Evolutionary conservation across 1,140 invertebrate species (phyloP), one percentile per base, ranked within the genome.

Genomic region (Drosophila repleta): DNA sequence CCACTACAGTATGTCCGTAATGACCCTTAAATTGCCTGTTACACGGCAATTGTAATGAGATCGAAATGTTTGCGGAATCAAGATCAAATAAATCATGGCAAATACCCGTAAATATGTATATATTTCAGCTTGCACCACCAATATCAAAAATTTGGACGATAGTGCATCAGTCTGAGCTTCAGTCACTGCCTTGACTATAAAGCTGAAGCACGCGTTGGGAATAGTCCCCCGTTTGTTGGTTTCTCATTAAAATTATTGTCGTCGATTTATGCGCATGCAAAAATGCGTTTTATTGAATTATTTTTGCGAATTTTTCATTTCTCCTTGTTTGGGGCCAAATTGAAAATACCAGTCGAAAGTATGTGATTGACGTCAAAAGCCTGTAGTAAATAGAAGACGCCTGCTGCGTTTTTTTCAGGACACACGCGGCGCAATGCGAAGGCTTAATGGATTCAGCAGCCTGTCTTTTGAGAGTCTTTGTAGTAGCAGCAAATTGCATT

Each of bases 41-140:
- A 62, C 65, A 62, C 74, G 67, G 64, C 76, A 87, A 81, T 85
- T 74, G 82, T 74, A 81, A 87, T 78, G 82, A 63, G 74, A 85
- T 85, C 81, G 62, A 77, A 85, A 85, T 58, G 65, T 63, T 39
- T 10, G 58, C 60, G 77, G 77, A 87, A 87, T 81, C 81, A 63
- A 63, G 41, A 24, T 24, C 43, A 72, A 71, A 85, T 85, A 82
- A 87, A 85, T 87, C 81, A 85, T 58, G 69, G 21, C 61, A 63
- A 11, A 80, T 70, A 7, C 21, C 11, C 55, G 10, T 11, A 35
- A 11, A 35, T 55, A 64, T 29, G 6, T 29, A n/a, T n/a, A n/a
- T n/a, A n/a, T 29, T 29, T 29, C 29, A 8, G 29, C 8, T 29
- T 8, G 29, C 29, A 2, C 29, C 6, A 29, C 7, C 7, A 29